Conservation (phyloP, 2,888 invertebrate species). For the Nemapogon koenigi region DNA sequence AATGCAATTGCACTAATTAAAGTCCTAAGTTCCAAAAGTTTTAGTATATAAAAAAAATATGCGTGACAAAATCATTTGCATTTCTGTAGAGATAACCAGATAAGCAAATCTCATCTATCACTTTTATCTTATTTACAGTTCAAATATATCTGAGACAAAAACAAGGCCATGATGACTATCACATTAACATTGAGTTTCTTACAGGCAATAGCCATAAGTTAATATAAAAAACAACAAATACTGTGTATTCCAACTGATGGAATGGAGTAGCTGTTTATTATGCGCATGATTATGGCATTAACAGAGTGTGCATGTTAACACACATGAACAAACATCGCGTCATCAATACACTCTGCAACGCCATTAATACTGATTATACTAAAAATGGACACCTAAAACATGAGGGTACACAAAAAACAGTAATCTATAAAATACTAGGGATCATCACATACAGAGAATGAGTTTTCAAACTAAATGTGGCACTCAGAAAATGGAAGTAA, state of each 20-base stretch:
- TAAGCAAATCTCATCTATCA: conserved; percentile 30
- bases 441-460: conserved; percentile 40
- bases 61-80: no score
- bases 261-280: conserved; percentile 45
- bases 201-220: conserved; percentile 52
- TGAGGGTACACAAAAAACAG: background rate
- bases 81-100: conserved; percentile 19
- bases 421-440: no score
- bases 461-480: conserved; percentile 45
- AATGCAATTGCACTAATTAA: background rate
- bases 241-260: conserved; percentile 37
- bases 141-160: conserved; percentile 41
- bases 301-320: conserved; percentile 46
- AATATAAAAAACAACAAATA: conserved; percentile 34
- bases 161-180: conserved; percentile 52
- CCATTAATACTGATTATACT: background rate
- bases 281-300: conserved; percentile 50
- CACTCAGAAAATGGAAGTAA: conserved; percentile 48
- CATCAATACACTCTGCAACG: conserved; percentile 15
- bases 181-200: conserved; percentile 46
- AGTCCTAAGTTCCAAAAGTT: background rate
- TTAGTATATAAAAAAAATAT: no score
- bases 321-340: conserved; percentile 57
- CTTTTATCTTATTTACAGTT: conserved; percentile 57
- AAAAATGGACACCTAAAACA: background rate